phyloP scores from a whole-genome alignment of 2,113 vertebrate genomes.

The Spea multiplicata region DNA sequence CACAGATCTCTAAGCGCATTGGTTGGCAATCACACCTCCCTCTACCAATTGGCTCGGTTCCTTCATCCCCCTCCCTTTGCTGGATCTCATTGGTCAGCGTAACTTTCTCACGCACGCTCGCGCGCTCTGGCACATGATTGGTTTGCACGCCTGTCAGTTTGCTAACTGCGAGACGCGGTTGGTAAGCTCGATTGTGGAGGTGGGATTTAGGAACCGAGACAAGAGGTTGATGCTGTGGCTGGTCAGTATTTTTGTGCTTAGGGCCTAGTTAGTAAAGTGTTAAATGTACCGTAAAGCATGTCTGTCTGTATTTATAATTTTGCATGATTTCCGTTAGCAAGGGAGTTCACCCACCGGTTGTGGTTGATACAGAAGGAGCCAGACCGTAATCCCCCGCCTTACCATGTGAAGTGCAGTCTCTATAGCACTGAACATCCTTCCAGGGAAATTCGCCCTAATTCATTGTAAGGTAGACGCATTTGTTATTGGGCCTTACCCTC shows the following conservation, averaged over 20 bases:
- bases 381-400: no score
- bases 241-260: conserved; percentile 15
- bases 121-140: not conserved
- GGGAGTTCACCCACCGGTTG: no score
- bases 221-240: conserved; percentile 1
- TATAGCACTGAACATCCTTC: no score
- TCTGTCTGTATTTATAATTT: no score
- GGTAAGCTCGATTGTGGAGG: not conserved
- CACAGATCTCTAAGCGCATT: not conserved
- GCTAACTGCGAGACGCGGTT: not conserved
- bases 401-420: no score
- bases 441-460: no score
- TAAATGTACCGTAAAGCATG: no score
- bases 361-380: no score
- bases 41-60: not conserved
- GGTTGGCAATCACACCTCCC: not conserved
- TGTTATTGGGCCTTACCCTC: no score
- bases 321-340: no score
- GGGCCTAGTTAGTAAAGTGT: not conserved
- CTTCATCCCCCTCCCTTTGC: not conserved
- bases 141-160: not conserved
- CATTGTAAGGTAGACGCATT: no score
- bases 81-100: not conserved
- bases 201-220: not conserved
- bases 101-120: not conserved